Evolutionary conservation across 2,888 invertebrate species (phyloP), one percentile per base, ranked within the genome.

Genomic region (Gisinianus flammeolus): DNA sequence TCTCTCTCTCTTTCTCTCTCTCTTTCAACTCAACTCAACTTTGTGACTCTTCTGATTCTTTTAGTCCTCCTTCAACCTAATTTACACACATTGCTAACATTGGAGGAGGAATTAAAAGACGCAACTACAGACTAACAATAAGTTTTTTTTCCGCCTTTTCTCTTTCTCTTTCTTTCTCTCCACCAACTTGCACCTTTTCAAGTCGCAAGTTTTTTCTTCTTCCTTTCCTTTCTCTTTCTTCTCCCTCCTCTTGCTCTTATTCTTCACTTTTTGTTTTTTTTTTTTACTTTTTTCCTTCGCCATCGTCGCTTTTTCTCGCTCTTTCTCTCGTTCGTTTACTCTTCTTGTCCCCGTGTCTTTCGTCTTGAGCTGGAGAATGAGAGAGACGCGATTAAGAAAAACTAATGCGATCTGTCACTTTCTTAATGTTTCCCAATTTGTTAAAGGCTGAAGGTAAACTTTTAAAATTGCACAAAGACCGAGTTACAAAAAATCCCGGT

Each of bases 321-420:
- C 35, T 69, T 33, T 44, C 6, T 44, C 52, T 12, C 67, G 4
- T 68, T 70, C 28, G n/a, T 30, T 70, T 24, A 35, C 35, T 68
- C 30, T 67, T 6, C 31, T 24, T 19, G 56, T 30, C 22, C 26
- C 6, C 26, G n/a, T 35, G 22, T 6, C 68, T 19, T 52, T n/a
- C 26, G 2, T 28, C 12, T 56, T 52, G 69, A 44, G 26, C 30
- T 58, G n/a, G 31, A 56, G 58, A 26, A 56, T 35, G 31, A 64
- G 52, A 44, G 22, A 24, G 44, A 44, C 52, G 74, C 31, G 66
- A 66, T 73, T 73, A 71, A 67, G 69, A 71, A 69, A 62, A 79
- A 79, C 79, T 64, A 79, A 79, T 79, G 75, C 75, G 79, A 75
- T 75, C 64, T 79, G 79, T 79, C 79, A 79, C 71, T 75, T 70